These are phyloP conservation scores for Austrofundulus limnaeus DNA, from an alignment of 2,113 vertebrate genomes.

Conservation along the genomic window DNA sequence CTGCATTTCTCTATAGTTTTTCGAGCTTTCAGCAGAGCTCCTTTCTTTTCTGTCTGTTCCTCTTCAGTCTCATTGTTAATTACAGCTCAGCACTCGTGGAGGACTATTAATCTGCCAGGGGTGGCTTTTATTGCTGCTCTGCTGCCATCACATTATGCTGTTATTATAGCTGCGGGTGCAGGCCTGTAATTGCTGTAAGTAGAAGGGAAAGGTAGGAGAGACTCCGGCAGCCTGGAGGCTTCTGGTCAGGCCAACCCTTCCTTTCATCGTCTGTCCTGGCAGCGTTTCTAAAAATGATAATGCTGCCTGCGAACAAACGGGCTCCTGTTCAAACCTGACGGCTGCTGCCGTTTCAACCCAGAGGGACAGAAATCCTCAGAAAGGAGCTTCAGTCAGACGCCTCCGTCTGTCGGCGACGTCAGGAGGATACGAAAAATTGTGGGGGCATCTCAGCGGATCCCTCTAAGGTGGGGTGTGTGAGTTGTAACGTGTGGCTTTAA, in stretches of 20 bases:
- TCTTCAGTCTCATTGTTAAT: slow-evolving; percentile 77
- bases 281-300: slow-evolving; percentile 70
- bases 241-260: slow-evolving; percentile 56
- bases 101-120: slow-evolving; percentile 82
- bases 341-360: slow-evolving; percentile 12
- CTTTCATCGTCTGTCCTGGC: slow-evolving; percentile 49
- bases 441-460: slow-evolving; percentile 17
- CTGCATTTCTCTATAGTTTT: slow-evolving; percentile 40
- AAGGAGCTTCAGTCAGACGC: slow-evolving; percentile 22
- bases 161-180: slow-evolving; percentile 80
- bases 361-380: neutral
- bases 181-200: slow-evolving; percentile 80
- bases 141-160: slow-evolving; percentile 80
- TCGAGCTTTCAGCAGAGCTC: slow-evolving; percentile 46
- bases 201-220: slow-evolving; percentile 75
- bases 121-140: slow-evolving; percentile 80
- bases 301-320: slow-evolving; percentile 38
- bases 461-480: slow-evolving; percentile 50
- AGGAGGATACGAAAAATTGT: slow-evolving; percentile 3
- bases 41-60: slow-evolving; percentile 55
- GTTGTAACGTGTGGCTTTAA: slow-evolving; percentile 55
- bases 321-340: slow-evolving; percentile 66
- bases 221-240: slow-evolving; percentile 61
- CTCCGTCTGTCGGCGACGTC: slow-evolving; percentile 7
- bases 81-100: slow-evolving; percentile 73